Evolutionary conservation across 2,888 invertebrate genomes (phyloP), one percentile per base, ranked within the genome.

Genomic region (Merodon equestris): DNA sequence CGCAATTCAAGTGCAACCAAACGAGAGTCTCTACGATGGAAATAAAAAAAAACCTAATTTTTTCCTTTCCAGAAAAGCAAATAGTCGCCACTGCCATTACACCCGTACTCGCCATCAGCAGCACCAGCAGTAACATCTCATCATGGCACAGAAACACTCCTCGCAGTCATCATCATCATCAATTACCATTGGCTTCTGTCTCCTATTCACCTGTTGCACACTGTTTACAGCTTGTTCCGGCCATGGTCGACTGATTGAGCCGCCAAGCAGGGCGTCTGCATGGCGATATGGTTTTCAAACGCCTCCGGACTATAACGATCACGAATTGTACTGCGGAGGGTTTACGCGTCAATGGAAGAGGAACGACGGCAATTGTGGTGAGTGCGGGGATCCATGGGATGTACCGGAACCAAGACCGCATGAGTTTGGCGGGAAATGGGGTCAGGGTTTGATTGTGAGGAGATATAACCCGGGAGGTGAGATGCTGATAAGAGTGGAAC

Each of bases 211-310:
- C 58, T 74, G 58, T 42, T 64, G 74, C 50, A 70, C 68, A 56
- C 74, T 79, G n/a, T 79, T 79, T 60, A 74, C 81, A 27, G 45
- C 47, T 34, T 84, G 84, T 53, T 81, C 84, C 67, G 87, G 86
- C 50, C 89, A 89, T 82, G 89, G 89, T 27, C 85, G 89, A 81
- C 84, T 89, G 45, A 89, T 95, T 70, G 96, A 96, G 86, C 96
- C 96, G 0, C 96, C 96, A 1, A 95, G 95, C 57, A 91, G 96
- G 74, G 95, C 95, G 5, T 94, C 95, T 0, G 96, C 96, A 85
- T 96, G 96, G 96, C 91, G 96, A 82, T 96, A 93, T 88, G 96
- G 96, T 70, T 97, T 96, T 88, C 92, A 93, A 86, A 95, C 96
- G 1, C 95, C 95, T 0, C 94, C 94, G 85, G 94, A 97, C 88